Base-by-base conservation (phyloP, 2,888 invertebrate genomes). In the Xanthorhoe spadicearia region DNA sequence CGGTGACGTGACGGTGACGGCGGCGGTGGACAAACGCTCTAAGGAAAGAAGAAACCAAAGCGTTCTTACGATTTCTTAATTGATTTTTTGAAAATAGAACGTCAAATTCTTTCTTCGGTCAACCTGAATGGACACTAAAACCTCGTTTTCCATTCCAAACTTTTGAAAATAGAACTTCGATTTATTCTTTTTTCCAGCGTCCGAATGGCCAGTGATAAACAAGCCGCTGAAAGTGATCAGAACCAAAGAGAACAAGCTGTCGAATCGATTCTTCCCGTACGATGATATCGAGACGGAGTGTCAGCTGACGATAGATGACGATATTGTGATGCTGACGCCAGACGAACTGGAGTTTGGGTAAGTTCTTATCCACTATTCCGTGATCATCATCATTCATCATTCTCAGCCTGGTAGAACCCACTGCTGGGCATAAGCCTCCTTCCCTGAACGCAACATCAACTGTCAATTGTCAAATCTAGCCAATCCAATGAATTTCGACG, bases 251-350 rank as follows among this genome's bases (percentile, higher is more conserved):
- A 99, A 99, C 89, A 97, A 96, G 85, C 92, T 99, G 58, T 99
- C 98, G n/a, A 99, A 99, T 89, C 93, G 99, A 74, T 99, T 99
- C 92, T 98, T 96, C 88, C 99, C 99, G 0, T 99, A 98, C 88
- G 96, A 97, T 81, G 98, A 99, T 87, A 99, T 99, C 72, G 98
- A 98, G 94, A 99, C 99, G 0, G 99, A 99, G 89, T 98, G 98
- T 56, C 96, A 99, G 76, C 92, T 99, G 77, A 97, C 98, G 3
- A 96, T 99, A 71, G 99, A 99, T 84, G 99, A 99, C 87, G 99
- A 99, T 82, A 99, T 99, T 76, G 95, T 97, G 28, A 99, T 99
- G 98, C 89, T 99, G 74, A 99, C 98, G 23, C 95, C 97, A 0
- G 99, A 99, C 88, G 99, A 99, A 92, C 93, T 99, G 68, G 98